Conservation (phyloP, 2,888 invertebrate species). For the Rhopalosiphum nymphaeae region DNA sequence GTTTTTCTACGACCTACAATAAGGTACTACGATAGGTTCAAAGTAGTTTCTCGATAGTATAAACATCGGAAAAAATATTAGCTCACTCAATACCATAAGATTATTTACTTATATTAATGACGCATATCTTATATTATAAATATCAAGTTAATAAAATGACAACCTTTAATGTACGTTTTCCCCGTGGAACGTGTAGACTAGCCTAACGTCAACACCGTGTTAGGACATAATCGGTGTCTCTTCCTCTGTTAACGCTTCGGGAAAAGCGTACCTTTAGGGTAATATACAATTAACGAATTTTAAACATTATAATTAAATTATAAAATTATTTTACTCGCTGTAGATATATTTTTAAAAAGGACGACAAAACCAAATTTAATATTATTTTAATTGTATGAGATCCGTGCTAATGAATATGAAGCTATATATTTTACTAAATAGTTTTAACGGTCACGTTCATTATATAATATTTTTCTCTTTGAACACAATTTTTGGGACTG, state of each 20-base stretch:
- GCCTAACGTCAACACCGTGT: background rate
- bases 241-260: background rate
- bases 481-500: background rate
- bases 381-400: background rate
- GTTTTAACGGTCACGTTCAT: background rate
- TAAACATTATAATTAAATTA: background rate
- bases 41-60: background rate
- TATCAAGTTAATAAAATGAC: background rate
- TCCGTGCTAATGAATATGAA: background rate
- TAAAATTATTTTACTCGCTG: background rate
- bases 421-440: background rate
- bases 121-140: no score
- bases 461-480: background rate
- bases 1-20: background rate
- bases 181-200: background rate
- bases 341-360: background rate
- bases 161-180: background rate
- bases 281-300: background rate
- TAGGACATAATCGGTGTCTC: background rate
- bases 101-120: background rate
- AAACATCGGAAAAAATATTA: background rate
- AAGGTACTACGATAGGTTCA: background rate
- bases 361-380: background rate
- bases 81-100: background rate
- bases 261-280: background rate